A percentile compares a stretch with the other conserved stretches of the same genome.
These are phyloP conservation scores for Forbesichthys papilliferus DNA, from an alignment of 2,113 vertebrate genomes.

Conservation along the genomic window DNA sequence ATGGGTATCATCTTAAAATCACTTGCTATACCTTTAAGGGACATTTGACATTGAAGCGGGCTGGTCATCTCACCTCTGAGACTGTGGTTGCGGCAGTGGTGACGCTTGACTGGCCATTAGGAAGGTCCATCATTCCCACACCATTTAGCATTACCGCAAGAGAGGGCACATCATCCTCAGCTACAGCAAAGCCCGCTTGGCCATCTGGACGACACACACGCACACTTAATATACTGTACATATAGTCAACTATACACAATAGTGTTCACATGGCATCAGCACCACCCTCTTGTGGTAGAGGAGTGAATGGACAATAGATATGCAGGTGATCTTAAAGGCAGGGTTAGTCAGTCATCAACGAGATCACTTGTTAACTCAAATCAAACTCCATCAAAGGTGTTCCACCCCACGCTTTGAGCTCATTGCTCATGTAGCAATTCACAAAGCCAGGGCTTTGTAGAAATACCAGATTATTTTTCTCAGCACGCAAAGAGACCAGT, in stretches of 20 bases:
- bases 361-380: no score
- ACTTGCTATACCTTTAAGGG: no score
- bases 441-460: no score
- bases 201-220: constrained; percentile 55
- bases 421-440: no score
- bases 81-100: constrained; percentile 77
- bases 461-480: no score
- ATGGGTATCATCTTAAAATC: no score
- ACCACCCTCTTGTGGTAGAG: constrained; percentile 40
- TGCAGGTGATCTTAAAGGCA: no score
- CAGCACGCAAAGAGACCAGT: no score
- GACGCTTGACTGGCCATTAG: constrained; percentile 88
- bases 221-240: background rate
- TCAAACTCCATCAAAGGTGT: no score
- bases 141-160: constrained; percentile 77
- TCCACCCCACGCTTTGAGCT: no score
- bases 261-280: constrained; percentile 3
- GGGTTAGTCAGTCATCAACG: no score
- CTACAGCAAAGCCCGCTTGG: constrained; percentile 74
- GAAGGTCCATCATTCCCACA: constrained; percentile 93
- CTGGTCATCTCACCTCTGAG: constrained; percentile 84
- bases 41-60: background rate
- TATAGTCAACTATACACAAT: constrained; percentile 1
- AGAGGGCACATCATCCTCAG: constrained; percentile 79
- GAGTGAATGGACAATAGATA: no score